Percentiles rank a stretch among this genome's conserved stretches.
phyloP scores from a whole-genome alignment of 2,113 vertebrate species.

The Atrichornis clamosus region DNA sequence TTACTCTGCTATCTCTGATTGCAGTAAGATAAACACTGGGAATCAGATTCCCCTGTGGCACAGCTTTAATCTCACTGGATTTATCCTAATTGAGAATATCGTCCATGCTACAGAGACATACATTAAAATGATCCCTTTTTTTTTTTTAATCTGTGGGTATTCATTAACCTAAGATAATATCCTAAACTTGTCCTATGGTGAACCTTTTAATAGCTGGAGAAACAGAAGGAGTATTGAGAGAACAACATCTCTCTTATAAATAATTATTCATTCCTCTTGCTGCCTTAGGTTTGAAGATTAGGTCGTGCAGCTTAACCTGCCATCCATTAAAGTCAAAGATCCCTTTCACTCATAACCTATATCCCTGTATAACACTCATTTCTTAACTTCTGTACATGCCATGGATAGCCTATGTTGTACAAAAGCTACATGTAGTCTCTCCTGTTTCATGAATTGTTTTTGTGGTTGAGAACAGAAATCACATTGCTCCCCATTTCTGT shows the following conservation, averaged over 20 bases:
- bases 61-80: background rate
- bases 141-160: background rate
- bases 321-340: background rate
- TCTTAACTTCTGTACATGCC: background rate
- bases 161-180: constrained; percentile 27
- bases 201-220: background rate
- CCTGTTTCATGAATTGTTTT: background rate
- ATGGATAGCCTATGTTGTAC: background rate
- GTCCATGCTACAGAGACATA: background rate
- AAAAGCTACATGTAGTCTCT: background rate
- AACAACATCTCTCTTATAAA: background rate
- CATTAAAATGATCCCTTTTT: background rate
- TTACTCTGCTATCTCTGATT: background rate
- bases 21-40: background rate
- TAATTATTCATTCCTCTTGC: background rate
- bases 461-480: background rate
- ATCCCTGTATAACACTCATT: background rate
- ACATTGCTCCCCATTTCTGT: background rate
- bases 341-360: background rate
- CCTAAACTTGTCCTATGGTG: background rate
- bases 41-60: background rate
- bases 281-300: background rate
- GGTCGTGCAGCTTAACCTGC: background rate
- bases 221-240: background rate
- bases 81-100: background rate